Percentiles rank a stretch among this genome's conserved stretches.
phyloP scores from a whole-genome alignment of 2,797 vertebrate genomes.

The Crenuchus spilurus region DNA sequence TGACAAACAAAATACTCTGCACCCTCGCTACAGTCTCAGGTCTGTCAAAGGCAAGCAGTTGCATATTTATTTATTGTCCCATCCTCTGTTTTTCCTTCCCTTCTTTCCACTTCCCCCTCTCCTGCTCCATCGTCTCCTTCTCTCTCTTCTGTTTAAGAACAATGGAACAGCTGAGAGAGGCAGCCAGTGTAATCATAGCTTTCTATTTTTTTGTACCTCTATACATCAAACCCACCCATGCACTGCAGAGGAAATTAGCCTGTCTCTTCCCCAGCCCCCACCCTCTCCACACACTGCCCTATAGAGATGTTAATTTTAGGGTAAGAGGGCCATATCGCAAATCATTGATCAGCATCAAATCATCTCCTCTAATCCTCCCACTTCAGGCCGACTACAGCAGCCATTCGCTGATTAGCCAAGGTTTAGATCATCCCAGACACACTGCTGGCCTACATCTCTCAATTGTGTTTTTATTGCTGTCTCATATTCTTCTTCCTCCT shows the following conservation, averaged over 20 bases:
- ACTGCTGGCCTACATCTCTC: not conserved
- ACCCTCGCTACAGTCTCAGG: slow-evolving; percentile 28
- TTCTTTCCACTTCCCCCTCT: slow-evolving; percentile 47
- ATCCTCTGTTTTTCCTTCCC: slow-evolving; percentile 44
- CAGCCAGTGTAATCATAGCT: slow-evolving; percentile 50
- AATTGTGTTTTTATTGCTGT: not conserved
- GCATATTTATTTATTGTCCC: slow-evolving; percentile 14
- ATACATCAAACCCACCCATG: slow-evolving; percentile 55
- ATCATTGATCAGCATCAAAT: slow-evolving; percentile 63
- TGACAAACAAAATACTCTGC: too few species aligned
- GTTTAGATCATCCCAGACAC: slow-evolving; percentile 23
- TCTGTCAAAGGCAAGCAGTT: slow-evolving; percentile 10
- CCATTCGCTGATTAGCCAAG: slow-evolving; percentile 52
- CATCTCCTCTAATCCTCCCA: slow-evolving; percentile 48
- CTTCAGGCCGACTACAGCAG: slow-evolving; percentile 50
- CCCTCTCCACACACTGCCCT: slow-evolving; percentile 43
- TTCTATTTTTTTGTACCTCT: slow-evolving; percentile 42
- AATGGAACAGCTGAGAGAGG: slow-evolving; percentile 55
- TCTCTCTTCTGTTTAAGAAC: slow-evolving; percentile 50
- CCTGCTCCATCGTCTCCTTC: slow-evolving; percentile 48
- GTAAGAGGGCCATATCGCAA: slow-evolving; percentile 57
- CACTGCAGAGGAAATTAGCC: slow-evolving; percentile 59
- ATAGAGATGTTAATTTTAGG: slow-evolving; percentile 64
- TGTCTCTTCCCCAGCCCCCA: slow-evolving; percentile 40
- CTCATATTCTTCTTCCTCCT: slow-evolving; percentile 1